Evolutionary conservation across 2,113 vertebrate genomes (phyloP).

Genomic region (Alethe diademata): DNA sequence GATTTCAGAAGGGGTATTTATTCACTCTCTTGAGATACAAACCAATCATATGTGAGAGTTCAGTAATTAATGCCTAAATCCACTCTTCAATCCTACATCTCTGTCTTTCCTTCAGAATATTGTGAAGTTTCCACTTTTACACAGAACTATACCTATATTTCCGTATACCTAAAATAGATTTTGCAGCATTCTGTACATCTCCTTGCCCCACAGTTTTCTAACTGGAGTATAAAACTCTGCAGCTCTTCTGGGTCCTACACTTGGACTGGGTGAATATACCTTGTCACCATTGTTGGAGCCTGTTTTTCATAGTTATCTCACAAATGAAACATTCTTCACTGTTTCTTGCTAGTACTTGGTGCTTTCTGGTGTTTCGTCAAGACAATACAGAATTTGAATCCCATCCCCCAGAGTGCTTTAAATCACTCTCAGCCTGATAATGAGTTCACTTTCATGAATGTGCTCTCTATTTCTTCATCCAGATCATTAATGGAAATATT

Average conservation of each 20-base stretch:
- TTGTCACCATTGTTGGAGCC: neutral
- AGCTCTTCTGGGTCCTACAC: neutral
- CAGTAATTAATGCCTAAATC: neutral
- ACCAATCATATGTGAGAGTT: neutral
- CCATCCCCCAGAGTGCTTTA: neutral
- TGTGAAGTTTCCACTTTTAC: neutral
- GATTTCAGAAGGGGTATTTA: neutral
- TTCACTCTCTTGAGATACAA: neutral
- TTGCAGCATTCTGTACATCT: neutral
- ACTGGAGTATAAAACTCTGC: neutral
- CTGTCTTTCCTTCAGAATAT: neutral
- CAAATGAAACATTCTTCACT: neutral
- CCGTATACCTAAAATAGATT: neutral
- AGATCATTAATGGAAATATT: slow-evolving; percentile 49
- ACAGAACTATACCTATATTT: neutral
- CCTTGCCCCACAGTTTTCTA: neutral
- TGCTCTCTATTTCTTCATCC: slow-evolving; percentile 51
- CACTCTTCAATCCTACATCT: neutral
- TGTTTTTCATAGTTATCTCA: neutral
- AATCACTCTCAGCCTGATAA: neutral
- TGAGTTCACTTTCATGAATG: slow-evolving; percentile 1
- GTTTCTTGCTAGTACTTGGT: neutral
- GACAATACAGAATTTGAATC: neutral
- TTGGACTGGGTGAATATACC: neutral
- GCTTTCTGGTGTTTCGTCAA: neutral